Base-by-base conservation (phyloP, 2,888 invertebrate genomes). In the Eupithecia abbreviata region DNA sequence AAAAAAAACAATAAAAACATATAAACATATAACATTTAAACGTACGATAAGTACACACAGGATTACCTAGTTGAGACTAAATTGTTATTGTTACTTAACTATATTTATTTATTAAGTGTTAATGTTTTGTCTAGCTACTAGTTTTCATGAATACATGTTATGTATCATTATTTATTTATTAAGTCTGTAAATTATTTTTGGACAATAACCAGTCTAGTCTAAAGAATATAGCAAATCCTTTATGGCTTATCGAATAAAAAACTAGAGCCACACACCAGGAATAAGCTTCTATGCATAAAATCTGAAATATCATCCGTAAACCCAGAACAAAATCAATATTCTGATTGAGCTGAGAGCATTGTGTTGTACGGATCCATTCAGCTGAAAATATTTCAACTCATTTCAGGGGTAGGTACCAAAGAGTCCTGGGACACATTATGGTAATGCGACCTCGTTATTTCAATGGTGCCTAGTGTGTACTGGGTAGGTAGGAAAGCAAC, bases 331-430 rank as follows among this genome's bases (percentile, higher is more conserved):
- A 75, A 77, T 77, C 77, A 75, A 78, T 76, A 76, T 78, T 76
- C 78, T 70, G 76, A 76, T 76, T 65, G 73, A 76, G 69, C 74
- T 68, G 70, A 66, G 68, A 77, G 68, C 75, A 76, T 76, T 76
- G 75, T 78, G 73, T 70, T 75, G 69, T 74, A 55, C 69, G 74
- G 72, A 76, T 43, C 68, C 70, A 70, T 78, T 76, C 76, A 75
- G 72, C 70, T 72, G 74, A 78, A 76, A 78, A 76, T 74, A 75
- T 74, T 78, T 76, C 78, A 71, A 74, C 78, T 78, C 78, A 78
- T 78, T 78, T 76, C 78, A 72, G 76, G 72, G 76, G 72, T 78
- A 78, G 74, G 69, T 78, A 72, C 74, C 67, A 45, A 15, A 49
- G 69, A 45, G 71, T 55, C 78, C 47, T 72, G 78, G 76, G 78